These are phyloP conservation scores for Clarias laeviceps DNA, from an alignment of 2,797 vertebrate species.

Conservation along the genomic window DNA sequence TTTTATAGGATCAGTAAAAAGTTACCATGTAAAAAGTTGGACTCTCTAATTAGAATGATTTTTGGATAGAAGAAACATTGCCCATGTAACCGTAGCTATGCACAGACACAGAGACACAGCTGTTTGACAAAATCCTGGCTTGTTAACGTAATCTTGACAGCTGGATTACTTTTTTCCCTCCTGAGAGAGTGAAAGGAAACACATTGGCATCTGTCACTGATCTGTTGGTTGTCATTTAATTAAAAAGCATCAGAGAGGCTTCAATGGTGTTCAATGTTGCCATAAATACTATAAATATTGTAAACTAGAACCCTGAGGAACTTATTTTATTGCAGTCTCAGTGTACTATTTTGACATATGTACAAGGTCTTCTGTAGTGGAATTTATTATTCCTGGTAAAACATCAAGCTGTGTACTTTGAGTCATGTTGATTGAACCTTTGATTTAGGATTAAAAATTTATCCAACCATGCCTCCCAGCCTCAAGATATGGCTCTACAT, in stretches of 20 bases:
- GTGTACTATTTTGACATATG: background rate
- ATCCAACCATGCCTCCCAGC: background rate
- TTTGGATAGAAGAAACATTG: no score
- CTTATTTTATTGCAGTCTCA: background rate
- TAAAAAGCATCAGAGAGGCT: background rate
- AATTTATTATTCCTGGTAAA: background rate
- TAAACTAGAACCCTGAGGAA: background rate
- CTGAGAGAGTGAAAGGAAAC: conserved; percentile 4
- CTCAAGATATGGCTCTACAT: background rate
- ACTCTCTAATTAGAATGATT: no score
- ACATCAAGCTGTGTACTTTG: no score
- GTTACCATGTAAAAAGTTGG: no score
- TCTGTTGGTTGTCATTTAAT: background rate
- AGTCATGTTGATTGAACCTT: background rate
- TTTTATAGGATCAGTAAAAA: no score
- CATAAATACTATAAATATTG: background rate
- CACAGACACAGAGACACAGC: conserved; percentile 17
- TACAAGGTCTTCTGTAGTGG: background rate
- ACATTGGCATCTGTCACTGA: conserved; percentile 19
- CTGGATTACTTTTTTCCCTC: conserved; percentile 29
- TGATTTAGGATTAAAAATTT: background rate
- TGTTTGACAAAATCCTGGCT: conserved; percentile 38
- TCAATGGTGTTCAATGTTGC: background rate
- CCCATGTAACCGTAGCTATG: no score
- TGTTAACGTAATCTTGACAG: conserved; percentile 40